These are phyloP conservation scores for Zootermopsis nevadensis DNA, from an alignment of 2,888 invertebrate species.

Conservation along the genomic window DNA sequence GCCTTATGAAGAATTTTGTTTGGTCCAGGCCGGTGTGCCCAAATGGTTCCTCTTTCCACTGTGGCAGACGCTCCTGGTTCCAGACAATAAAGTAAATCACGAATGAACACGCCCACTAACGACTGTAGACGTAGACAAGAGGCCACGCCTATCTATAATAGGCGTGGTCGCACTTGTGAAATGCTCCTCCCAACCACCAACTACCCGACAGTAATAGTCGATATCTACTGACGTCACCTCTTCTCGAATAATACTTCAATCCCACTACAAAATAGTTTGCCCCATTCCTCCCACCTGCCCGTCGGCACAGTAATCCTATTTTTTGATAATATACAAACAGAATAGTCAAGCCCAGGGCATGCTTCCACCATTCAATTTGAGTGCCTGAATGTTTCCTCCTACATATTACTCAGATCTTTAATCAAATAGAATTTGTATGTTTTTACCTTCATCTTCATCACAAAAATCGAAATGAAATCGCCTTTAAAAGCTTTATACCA, in stretches of 20 bases:
- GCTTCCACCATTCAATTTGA: too few species aligned
- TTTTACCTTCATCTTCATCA: too few species aligned
- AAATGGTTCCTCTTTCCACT: not conserved
- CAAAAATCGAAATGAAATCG: too few species aligned
- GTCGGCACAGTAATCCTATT: too few species aligned
- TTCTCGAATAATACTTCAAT: not conserved
- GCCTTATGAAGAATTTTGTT: too few species aligned
- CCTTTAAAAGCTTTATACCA: too few species aligned
- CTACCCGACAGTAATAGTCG: constrained; percentile 47
- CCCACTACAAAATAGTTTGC: constrained; percentile 24
- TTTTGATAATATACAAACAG: too few species aligned
- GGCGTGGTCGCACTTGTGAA: constrained; percentile 30
- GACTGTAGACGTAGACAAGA: not conserved
- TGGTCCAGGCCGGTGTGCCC: not conserved
- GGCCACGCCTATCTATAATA: constrained; percentile 6
- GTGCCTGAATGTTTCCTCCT: too few species aligned
- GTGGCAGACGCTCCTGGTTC: not conserved
- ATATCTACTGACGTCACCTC: constrained; percentile 35
- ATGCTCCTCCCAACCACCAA: constrained; percentile 27
- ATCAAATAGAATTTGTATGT: too few species aligned
- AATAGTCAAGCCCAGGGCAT: too few species aligned
- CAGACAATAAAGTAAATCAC: constrained; percentile 5
- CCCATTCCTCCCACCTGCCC: not conserved
- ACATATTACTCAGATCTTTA: too few species aligned
- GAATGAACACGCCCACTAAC: constrained; percentile 16